Evolutionary conservation across 2,888 invertebrate species (phyloP).

Genomic region (Seladonia tumulorum): DNA sequence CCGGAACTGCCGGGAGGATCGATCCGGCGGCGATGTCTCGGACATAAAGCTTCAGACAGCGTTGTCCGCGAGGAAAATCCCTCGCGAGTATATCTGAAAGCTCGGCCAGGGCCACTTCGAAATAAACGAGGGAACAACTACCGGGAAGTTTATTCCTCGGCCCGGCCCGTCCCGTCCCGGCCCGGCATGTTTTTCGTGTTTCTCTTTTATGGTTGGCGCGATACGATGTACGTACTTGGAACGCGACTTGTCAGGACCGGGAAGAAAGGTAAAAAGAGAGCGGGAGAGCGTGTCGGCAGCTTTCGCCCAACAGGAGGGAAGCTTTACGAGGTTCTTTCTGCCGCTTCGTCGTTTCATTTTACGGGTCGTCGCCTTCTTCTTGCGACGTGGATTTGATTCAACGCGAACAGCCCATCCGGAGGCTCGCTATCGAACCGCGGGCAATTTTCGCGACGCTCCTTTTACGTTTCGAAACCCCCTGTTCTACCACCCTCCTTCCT

Average conservation of each 20-base stretch:
- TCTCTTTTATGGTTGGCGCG: conserved; percentile 59
- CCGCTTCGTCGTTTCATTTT: conserved; percentile 70
- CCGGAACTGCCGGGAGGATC: not conserved
- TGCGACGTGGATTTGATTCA: conserved; percentile 73
- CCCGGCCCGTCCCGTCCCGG: not conserved
- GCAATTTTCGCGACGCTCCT: conserved; percentile 55
- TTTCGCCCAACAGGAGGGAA: conserved; percentile 49
- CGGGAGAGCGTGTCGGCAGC: conserved; percentile 45
- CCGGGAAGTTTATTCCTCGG: conserved; percentile 61
- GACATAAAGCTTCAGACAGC: conserved; percentile 13
- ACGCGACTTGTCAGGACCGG: conserved; percentile 37
- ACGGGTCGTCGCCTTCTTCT: conserved; percentile 75
- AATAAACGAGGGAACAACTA: conserved; percentile 57
- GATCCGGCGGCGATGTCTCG: not conserved
- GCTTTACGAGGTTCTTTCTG: conserved; percentile 69
- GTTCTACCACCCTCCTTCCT: not conserved
- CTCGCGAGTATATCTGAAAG: conserved; percentile 24
- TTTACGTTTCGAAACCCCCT: conserved; percentile 31
- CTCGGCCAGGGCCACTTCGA: conserved; percentile 9
- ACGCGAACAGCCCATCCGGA: conserved; percentile 68
- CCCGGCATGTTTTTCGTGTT: conserved; percentile 49
- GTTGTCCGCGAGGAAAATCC: conserved; percentile 18
- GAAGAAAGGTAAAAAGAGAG: conserved; percentile 40
- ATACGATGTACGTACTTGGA: conserved; percentile 39
- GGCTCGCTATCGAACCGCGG: conserved; percentile 56